phyloP scores from a whole-genome alignment of 2,797 vertebrate genomes.

The Sebastiscus albofasciatus region DNA sequence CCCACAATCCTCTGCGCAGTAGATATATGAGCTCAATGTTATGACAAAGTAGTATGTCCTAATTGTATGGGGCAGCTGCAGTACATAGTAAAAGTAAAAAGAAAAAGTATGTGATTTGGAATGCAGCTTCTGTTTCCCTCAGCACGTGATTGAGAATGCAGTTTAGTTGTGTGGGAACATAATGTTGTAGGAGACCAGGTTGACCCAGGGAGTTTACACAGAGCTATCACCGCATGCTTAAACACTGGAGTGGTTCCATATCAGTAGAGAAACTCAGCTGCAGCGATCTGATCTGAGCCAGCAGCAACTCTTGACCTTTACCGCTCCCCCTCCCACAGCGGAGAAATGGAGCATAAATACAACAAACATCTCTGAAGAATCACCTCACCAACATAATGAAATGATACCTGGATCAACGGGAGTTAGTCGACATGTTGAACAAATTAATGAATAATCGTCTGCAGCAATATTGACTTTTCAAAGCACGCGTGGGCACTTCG shows the following conservation, averaged over 20 bases:
- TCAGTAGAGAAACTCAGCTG: constrained; percentile 29
- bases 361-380: constrained; percentile 4
- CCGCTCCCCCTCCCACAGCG: not conserved
- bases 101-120: not conserved
- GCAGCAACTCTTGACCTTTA: constrained; percentile 48
- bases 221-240: constrained; percentile 54
- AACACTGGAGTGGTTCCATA: constrained; percentile 60
- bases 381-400: not conserved
- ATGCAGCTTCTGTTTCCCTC: not conserved
- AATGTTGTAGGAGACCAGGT: not conserved
- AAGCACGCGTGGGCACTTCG: constrained; percentile 19
- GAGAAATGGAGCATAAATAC: constrained; percentile 1
- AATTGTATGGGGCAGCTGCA: not conserved
- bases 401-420: not conserved
- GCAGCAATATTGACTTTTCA: constrained; percentile 24
- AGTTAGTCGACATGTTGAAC: constrained; percentile 1
- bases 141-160: not conserved
- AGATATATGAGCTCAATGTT: no score
- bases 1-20: no score
- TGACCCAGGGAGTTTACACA: constrained; percentile 39
- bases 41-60: not conserved
- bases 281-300: constrained; percentile 40
- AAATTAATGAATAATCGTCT: not conserved
- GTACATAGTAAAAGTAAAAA: not conserved
- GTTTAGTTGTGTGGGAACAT: not conserved